Conservation (phyloP, 2,888 invertebrate species). For the Melanophora roralis region DNA sequence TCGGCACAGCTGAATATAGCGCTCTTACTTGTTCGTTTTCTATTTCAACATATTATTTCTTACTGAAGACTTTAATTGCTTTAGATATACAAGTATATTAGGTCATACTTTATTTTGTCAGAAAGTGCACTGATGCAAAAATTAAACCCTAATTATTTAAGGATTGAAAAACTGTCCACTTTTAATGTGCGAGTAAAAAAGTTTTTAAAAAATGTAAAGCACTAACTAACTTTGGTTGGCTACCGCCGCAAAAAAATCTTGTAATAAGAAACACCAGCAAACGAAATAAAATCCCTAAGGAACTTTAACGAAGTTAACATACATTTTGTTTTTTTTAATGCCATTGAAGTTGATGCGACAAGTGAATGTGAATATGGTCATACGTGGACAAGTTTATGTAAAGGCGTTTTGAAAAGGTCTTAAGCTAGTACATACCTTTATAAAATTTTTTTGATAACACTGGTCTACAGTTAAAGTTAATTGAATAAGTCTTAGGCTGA, state of each 20-base stretch:
- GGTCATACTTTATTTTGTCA: conserved; percentile 21
- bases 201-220: too few species aligned
- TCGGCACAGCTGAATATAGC: too few species aligned
- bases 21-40: too few species aligned
- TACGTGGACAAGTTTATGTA: conserved; percentile 3
- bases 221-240: not conserved
- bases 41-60: too few species aligned
- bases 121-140: conserved; percentile 59
- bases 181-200: conserved; percentile 20
- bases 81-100: too few species aligned
- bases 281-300: conserved; percentile 54
- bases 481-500: too few species aligned
- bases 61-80: too few species aligned
- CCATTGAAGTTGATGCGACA: conserved; percentile 61
- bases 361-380: conserved; percentile 45
- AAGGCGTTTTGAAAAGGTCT: not conserved
- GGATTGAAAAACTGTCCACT: conserved; percentile 58
- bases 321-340: conserved; percentile 56
- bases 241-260: not conserved
- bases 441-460: not conserved
- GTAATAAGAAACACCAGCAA: conserved; percentile 18
- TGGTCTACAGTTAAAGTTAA: too few species aligned
- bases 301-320: conserved; percentile 62
- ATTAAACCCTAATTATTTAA: conserved; percentile 60
- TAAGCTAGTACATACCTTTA: not conserved